Percentiles rank a stretch among this genome's conserved stretches.
Evolutionary conservation across 2,113 vertebrate genomes (phyloP).

Genomic region (Guaruba guarouba): DNA sequence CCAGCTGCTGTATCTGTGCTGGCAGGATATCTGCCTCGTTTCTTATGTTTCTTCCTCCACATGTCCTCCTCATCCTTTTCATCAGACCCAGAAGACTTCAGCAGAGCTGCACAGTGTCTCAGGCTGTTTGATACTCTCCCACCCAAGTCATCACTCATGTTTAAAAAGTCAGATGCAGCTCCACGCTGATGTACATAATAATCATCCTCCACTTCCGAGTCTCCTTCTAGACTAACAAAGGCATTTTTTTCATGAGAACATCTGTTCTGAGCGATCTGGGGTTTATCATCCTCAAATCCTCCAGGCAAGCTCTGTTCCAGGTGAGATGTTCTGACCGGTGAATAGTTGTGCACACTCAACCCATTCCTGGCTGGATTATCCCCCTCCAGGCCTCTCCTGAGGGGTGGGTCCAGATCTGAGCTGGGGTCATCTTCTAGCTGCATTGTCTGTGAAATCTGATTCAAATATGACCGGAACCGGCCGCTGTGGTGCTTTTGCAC

Average conservation of each 20-base stretch:
- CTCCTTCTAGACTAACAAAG: conserved; percentile 65
- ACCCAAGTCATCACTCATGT: not conserved
- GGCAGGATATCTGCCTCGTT: conserved; percentile 9
- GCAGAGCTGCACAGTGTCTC: not conserved
- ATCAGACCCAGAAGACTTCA: conserved; percentile 53
- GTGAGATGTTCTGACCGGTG: conserved; percentile 49
- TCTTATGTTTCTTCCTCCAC: conserved; percentile 31
- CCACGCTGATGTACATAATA: not conserved
- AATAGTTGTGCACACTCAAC: conserved; percentile 55
- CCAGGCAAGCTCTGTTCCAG: conserved; percentile 66
- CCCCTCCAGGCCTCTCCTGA: conserved; percentile 48
- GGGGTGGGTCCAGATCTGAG: conserved; percentile 35
- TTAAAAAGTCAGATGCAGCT: not conserved
- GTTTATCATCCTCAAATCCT: conserved; percentile 64
- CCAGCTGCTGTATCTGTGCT: not conserved
- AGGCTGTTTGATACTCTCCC: not conserved
- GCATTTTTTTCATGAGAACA: conserved; percentile 56
- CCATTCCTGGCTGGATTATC: conserved; percentile 69
- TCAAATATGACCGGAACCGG: conserved; percentile 78
- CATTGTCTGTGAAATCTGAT: conserved; percentile 74
- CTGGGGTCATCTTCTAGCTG: conserved; percentile 63
- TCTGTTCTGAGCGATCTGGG: conserved; percentile 2
- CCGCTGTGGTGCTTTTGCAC: conserved; percentile 84
- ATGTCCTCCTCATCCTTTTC: conserved; percentile 22
- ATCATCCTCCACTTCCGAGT: conserved; percentile 74